A percentile compares a stretch with the other conserved stretches of the same genome.
These are phyloP conservation scores for Macaca fascicularis DNA, from an alignment of 2,113 vertebrate species.

Conservation along the genomic window DNA sequence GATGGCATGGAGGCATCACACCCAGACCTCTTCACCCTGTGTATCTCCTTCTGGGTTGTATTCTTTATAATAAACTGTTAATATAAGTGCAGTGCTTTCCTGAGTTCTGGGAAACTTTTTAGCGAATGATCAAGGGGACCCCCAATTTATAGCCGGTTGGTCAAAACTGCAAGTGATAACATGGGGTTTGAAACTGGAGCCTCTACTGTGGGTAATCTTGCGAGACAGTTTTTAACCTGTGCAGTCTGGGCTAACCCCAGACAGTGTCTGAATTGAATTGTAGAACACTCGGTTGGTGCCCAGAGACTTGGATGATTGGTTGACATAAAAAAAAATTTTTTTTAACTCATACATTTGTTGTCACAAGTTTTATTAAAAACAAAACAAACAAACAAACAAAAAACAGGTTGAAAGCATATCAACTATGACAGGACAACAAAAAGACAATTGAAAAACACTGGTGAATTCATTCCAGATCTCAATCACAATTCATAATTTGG, in stretches of 20 bases:
- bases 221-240: neutral
- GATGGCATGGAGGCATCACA: too few relatives aligned
- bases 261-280: neutral
- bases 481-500: neutral
- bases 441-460: neutral
- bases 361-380: neutral
- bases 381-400: neutral
- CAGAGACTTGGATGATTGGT: neutral
- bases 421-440: neutral
- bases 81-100: neutral
- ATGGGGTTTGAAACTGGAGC: neutral
- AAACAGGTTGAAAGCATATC: neutral
- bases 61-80: neutral
- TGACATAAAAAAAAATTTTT: neutral
- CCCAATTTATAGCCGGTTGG: neutral
- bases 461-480: neutral
- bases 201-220: too few relatives aligned
- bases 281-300: neutral
- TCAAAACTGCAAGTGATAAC: neutral
- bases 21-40: accelerated
- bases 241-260: neutral
- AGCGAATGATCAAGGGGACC: neutral
- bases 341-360: neutral
- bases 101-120: neutral
- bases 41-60: neutral